phyloP scores from a whole-genome alignment of 2,797 vertebrate genomes.

The Muscicapa comitata region DNA sequence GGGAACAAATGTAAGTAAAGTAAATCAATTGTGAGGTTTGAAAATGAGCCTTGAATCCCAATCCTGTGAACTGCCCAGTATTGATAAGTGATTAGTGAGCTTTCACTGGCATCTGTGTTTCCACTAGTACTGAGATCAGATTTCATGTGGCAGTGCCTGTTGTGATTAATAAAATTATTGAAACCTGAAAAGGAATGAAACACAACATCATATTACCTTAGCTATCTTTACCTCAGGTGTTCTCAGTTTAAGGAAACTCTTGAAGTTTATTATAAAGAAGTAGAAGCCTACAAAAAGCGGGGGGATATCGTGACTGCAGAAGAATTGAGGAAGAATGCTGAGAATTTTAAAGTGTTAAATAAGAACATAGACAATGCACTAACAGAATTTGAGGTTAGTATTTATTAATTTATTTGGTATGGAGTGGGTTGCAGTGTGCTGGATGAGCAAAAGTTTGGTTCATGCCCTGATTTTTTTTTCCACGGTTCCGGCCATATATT shows the following conservation, averaged over 20 bases:
- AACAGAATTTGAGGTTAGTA: slow-evolving; percentile 84
- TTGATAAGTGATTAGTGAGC: not conserved
- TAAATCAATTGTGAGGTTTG: not conserved
- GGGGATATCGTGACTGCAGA: slow-evolving; percentile 76
- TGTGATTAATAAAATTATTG: not conserved
- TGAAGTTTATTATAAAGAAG: slow-evolving; percentile 71
- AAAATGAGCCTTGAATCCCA: not conserved
- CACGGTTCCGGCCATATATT: not conserved
- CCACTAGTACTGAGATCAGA: not conserved
- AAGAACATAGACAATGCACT: slow-evolving; percentile 76
- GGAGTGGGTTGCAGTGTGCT: not conserved
- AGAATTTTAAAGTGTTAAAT: slow-evolving; percentile 78
- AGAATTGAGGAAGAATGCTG: slow-evolving; percentile 84
- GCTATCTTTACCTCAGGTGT: slow-evolving; percentile 70
- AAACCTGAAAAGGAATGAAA: not conserved
- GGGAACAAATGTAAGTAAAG: not conserved
- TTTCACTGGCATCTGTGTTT: not conserved
- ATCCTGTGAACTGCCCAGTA: not conserved
- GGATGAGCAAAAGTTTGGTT: not conserved
- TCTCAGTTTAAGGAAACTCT: slow-evolving; percentile 75
- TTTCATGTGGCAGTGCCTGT: not conserved
- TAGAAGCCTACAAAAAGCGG: slow-evolving; percentile 82
- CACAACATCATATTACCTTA: not conserved
- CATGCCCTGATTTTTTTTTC: not conserved
- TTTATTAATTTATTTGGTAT: not conserved